Evolutionary conservation across 2,113 vertebrate genomes (phyloP), one percentile per base, ranked within the genome.

Genomic region (Papio anubis): DNA sequence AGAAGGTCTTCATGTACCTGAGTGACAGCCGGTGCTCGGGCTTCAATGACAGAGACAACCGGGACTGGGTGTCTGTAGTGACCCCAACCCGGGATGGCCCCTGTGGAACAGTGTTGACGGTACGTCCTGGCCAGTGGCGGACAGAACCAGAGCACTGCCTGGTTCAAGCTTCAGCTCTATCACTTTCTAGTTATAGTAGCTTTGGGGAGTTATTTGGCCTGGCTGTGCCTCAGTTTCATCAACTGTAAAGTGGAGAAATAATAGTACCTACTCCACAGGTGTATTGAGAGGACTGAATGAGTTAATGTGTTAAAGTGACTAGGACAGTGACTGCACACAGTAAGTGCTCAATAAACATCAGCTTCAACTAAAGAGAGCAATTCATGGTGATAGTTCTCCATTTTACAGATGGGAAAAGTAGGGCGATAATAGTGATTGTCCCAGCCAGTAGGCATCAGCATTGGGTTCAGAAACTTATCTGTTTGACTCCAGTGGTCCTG

Each of bases 1-100:
- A 98, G 73, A 89, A 97, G 40, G 30, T 93, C 55, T 93, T 89
- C 87, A 96, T 98, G 93, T 95, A 93, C 81, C 87, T 98, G 50
- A 95, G 25, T 9, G 96, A 98, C 73, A 93, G 90, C 55, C 57
- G 10, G 2, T 93, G 96, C 85, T 83, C 93, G 4, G 92, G 93
- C 52, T 98, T 98, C 79, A 17, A 50, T 13, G 96, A 97, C 72
- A 94, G 87, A 16, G 48, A 57, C 0, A 86, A 84, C 12, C 27
- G 43, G 73, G 83, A 80, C 57, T 98, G 98, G 95, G 72, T 97
- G 76, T 94, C 97, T 0, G 88, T 98, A 48, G n/a, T 96, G 88
- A 97, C 96, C 45, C 96, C 97, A 10, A 73, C 89, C 86, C 61
- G n/a, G 79, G 85, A 82, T 30, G 97, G 98, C 50, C 91, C 86